Percentiles rank a stretch among this genome's conserved stretches.
Evolutionary conservation across 2,888 invertebrate species (phyloP).

Genomic region (Creontiades dilutus): DNA sequence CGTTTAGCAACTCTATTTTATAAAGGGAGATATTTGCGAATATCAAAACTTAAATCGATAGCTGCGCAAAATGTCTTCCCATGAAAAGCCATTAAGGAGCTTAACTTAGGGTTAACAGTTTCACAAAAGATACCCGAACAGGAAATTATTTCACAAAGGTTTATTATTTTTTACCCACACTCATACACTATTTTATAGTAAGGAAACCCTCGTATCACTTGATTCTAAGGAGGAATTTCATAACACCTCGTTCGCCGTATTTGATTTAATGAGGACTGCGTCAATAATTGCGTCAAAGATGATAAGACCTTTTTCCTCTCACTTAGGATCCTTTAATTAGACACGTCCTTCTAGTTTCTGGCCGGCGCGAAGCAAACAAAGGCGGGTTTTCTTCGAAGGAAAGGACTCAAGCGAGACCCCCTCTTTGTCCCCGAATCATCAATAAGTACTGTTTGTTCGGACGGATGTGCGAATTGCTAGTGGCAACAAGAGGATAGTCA

Average conservation of each 20-base stretch:
- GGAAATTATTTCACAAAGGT: too few relatives aligned
- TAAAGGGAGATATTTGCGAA: too few relatives aligned
- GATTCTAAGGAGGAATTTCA: too few relatives aligned
- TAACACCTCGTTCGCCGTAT: background rate
- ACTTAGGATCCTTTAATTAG: conserved; percentile 34
- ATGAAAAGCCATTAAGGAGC: too few relatives aligned
- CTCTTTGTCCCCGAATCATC: conserved; percentile 42
- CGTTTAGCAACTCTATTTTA: too few relatives aligned
- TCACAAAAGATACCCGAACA: too few relatives aligned
- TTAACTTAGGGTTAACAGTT: too few relatives aligned
- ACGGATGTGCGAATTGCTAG: conserved; percentile 66
- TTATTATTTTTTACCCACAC: too few relatives aligned
- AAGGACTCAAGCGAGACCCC: background rate
- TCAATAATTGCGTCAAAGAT: conserved; percentile 14
- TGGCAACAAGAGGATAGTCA: conserved; percentile 54
- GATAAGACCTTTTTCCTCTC: background rate
- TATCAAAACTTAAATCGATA: too few relatives aligned
- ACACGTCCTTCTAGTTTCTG: conserved; percentile 39
- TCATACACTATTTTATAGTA: too few relatives aligned
- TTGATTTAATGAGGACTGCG: conserved; percentile 9
- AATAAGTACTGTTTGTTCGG: conserved; percentile 66
- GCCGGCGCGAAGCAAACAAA: conserved; percentile 14
- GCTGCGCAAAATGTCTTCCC: too few relatives aligned
- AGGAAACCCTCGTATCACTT: too few relatives aligned
- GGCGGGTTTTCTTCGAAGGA: conserved; percentile 22